Base-by-base conservation (phyloP, 2,888 invertebrate species). In the Muschampia plurimacula region DNA sequence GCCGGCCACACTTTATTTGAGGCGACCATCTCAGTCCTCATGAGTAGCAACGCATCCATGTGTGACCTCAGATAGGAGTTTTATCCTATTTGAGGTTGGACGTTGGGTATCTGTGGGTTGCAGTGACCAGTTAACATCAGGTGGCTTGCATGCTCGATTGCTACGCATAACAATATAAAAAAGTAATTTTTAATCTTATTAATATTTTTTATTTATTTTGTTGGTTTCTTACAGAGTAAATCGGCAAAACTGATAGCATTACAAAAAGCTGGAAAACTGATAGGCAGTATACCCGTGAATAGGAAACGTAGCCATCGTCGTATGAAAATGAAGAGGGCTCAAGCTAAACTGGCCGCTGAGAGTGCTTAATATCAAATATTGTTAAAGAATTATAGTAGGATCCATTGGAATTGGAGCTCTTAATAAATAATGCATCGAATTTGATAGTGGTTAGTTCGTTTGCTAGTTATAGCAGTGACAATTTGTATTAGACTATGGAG, bases 221-320 rank as follows among this genome's bases (percentile, higher is more conserved):
- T 52, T n/a, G 0, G 12, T 44, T 66, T 71, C 15, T 68, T 36
- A 10, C 86, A 95, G 95, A 85, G 90, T n/a, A 94, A 93, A 78
- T 85, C 93, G 22, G 94, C 95, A 0, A 95, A 95, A 75, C 62
- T 95, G 10, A 81, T 89, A 46, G 95, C 95, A 0, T 75, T 95
- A 1, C 92, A 93, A 77, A 93, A 90, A 73, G 85, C 91, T 0
- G 95, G 95, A 0, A 87, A 91, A 67, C 77, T 95, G 2, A 82
- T 89, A 0, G 95, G 95, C 2, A 94, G 94, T 68, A 76, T 88
- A 0, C 88, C 94, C 0, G 65, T 86, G 6, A 83, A 82, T 8
- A 90, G 86, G 78, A 94, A 93, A 67, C 80, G 95, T 0, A 94
- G 92, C 63, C 89, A 91, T 3, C 82, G 94, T 0, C 82, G 94